These are phyloP conservation scores for Leucania comma DNA, from an alignment of 2,888 invertebrate species.

Conservation along the genomic window DNA sequence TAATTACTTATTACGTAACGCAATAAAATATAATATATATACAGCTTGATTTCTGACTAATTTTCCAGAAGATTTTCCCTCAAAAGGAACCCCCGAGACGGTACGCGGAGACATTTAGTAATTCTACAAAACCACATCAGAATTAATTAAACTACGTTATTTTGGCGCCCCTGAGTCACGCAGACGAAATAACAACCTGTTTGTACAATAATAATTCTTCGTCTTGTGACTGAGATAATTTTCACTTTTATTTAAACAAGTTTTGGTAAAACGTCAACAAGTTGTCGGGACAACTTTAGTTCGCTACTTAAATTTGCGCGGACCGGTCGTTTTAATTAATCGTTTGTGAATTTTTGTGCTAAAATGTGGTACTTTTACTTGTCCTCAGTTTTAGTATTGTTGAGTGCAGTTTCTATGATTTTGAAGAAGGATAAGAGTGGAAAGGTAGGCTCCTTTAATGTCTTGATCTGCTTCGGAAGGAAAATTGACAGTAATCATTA, in stretches of 20 bases:
- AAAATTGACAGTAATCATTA: not conserved
- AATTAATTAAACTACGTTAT: conserved; percentile 31
- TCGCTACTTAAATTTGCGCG: conserved; percentile 42
- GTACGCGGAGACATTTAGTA: conserved; percentile 1
- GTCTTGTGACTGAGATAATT: conserved; percentile 73
- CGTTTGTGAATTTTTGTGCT: conserved; percentile 26
- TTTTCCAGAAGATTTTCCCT: conserved; percentile 1
- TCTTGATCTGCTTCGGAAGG: not conserved
- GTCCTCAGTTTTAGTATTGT: conserved; percentile 66
- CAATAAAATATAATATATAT: not conserved
- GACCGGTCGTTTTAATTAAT: conserved; percentile 60
- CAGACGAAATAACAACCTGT: conserved; percentile 19
- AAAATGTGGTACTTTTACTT: conserved; percentile 80
- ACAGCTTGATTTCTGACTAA: no score
- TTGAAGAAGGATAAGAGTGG: conserved; percentile 74
- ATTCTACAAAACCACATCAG: not conserved
- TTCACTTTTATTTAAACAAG: conserved; percentile 61
- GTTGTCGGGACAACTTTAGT: conserved; percentile 65
- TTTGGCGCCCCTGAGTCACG: conserved; percentile 29
- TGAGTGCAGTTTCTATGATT: conserved; percentile 40
- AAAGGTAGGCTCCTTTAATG: conserved; percentile 68
- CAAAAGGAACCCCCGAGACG: conserved; percentile 4
- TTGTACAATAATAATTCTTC: conserved; percentile 55
- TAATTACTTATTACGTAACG: not conserved
- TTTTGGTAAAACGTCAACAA: conserved; percentile 44